Evolutionary conservation across 2,113 vertebrate species (phyloP).

Genomic region (Morone chrysops): DNA sequence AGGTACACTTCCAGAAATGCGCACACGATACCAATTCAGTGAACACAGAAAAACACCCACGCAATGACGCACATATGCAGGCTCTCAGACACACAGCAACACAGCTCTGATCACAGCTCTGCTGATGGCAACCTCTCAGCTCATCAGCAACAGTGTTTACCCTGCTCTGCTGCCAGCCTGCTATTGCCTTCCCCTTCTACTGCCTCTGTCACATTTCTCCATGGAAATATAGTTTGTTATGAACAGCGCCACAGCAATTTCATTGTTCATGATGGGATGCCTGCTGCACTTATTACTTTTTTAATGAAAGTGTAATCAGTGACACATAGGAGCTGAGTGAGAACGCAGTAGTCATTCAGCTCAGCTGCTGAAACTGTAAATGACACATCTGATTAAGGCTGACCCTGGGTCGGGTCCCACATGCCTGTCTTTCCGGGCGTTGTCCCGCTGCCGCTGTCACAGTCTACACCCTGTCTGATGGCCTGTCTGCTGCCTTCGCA

Average conservation of each 20-base stretch:
- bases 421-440: not conserved
- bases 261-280: conserved; percentile 47
- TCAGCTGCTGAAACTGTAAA: conserved; percentile 44
- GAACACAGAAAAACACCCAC: conserved; percentile 35
- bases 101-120: conserved; percentile 13
- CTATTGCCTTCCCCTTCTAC: conserved; percentile 1
- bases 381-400: conserved; percentile 58
- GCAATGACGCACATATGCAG: conserved; percentile 32
- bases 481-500: conserved; percentile 9
- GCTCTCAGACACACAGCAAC: conserved; percentile 32
- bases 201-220: conserved; percentile 37
- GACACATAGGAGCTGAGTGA: conserved; percentile 34
- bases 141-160: conserved; percentile 45
- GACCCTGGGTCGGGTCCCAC: conserved; percentile 51
- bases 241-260: conserved; percentile 31
- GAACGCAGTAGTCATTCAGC: conserved; percentile 18
- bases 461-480: conserved; percentile 4
- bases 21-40: not conserved
- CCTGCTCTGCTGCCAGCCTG: conserved; percentile 41
- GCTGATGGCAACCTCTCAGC: conserved; percentile 50
- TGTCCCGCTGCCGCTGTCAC: not conserved
- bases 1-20: not conserved
- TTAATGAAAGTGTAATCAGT: conserved; percentile 71
- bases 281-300: conserved; percentile 59
- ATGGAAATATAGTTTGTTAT: conserved; percentile 55